phyloP scores from a whole-genome alignment of 2,113 vertebrate genomes.

The Lates calcarifer region DNA sequence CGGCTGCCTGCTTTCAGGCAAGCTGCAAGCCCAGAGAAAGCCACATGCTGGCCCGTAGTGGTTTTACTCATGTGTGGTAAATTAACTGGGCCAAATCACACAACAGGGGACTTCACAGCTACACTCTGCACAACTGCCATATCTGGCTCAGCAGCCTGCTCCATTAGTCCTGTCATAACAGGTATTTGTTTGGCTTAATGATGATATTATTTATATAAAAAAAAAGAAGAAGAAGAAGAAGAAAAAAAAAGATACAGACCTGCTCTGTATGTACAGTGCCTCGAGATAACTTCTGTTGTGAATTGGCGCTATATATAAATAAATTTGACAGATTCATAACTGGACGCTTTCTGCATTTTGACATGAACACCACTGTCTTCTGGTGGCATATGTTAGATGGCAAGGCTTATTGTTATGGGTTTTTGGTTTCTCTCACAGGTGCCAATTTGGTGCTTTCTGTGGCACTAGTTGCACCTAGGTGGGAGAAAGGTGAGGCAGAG shows the following conservation, averaged over 20 bases:
- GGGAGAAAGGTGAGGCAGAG: slow-evolving; percentile 21
- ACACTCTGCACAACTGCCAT: slow-evolving; percentile 23
- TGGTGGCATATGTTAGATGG: neutral
- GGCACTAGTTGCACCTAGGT: slow-evolving; percentile 3
- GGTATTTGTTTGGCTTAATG: neutral
- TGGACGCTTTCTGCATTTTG: neutral
- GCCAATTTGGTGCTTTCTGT: neutral
- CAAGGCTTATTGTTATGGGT: neutral
- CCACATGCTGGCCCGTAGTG: slow-evolving; percentile 22
- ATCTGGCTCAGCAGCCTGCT: slow-evolving; percentile 21
- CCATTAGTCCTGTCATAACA: neutral
- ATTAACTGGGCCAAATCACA: slow-evolving; percentile 40
- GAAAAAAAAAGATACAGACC: too few relatives aligned
- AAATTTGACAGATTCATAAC: neutral
- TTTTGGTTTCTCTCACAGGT: slow-evolving; percentile 5
- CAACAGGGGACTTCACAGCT: slow-evolving; percentile 38
- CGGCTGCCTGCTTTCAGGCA: neutral
- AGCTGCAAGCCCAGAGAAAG: slow-evolving; percentile 10
- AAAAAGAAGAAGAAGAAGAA: too few relatives aligned
- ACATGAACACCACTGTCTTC: neutral
- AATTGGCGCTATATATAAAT: too few relatives aligned
- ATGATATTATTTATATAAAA: neutral
- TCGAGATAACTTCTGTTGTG: too few relatives aligned
- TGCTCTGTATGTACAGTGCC: too few relatives aligned
- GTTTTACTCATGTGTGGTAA: slow-evolving; percentile 47